A percentile compares a stretch with the other conserved stretches of the same genome.
Evolutionary conservation across 2,888 invertebrate genomes (phyloP).

Genomic region (Chouioia cunea): DNA sequence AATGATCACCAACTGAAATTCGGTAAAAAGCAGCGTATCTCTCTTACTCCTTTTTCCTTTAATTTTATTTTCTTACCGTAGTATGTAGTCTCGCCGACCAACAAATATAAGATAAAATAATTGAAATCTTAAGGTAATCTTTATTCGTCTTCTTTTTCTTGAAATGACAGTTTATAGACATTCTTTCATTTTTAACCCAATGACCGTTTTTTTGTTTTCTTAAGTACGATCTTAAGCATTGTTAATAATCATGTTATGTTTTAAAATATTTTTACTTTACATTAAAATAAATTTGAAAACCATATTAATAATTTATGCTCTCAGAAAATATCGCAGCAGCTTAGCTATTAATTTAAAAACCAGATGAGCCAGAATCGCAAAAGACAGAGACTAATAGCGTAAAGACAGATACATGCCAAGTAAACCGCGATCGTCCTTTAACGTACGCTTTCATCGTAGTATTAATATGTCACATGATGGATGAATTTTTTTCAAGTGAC

Average conservation of each 20-base stretch:
- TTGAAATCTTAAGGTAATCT: slow-evolving; percentile 42
- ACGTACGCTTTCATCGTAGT: slow-evolving; percentile 30
- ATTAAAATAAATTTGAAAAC: too few species aligned
- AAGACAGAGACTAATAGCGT: slow-evolving; percentile 63
- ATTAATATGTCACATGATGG: slow-evolving; percentile 17
- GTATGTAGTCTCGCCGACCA: too few species aligned
- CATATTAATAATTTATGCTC: slow-evolving; percentile 2
- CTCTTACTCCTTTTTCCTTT: too few species aligned
- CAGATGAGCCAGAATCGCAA: slow-evolving; percentile 58
- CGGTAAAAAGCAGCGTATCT: too few species aligned
- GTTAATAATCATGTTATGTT: too few species aligned
- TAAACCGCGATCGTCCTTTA: slow-evolving; percentile 19
- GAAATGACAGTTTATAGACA: slow-evolving; percentile 21
- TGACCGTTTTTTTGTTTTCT: too few species aligned
- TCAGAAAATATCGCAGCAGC: slow-evolving; percentile 33
- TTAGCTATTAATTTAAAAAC: slow-evolving; percentile 62
- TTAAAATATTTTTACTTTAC: too few species aligned
- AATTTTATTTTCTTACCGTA: too few species aligned
- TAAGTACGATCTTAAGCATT: too few species aligned
- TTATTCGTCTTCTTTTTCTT: slow-evolving; percentile 45
- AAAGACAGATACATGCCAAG: slow-evolving; percentile 41
- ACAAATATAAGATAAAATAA: slow-evolving; percentile 39
- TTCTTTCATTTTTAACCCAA: slow-evolving; percentile 2
- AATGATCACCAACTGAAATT: too few species aligned
- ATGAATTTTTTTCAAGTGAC: too few species aligned